Evolutionary conservation across 1,140 invertebrate species (phyloP).

Genomic region (Brachionus calyciflorus): DNA sequence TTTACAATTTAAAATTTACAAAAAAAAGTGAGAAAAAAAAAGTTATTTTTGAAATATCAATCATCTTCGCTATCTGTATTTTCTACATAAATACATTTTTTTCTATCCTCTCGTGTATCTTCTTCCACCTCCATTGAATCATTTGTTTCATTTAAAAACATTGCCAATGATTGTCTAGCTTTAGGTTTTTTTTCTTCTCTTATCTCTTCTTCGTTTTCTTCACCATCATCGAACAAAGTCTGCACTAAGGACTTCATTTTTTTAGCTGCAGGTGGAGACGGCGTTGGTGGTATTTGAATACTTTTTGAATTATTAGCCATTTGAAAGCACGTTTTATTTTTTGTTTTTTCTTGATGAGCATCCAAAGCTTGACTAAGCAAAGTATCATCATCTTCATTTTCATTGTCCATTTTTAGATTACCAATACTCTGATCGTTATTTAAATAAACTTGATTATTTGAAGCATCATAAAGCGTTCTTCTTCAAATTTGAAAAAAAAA

Average conservation of each 20-base stretch:
- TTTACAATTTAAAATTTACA: conserved; percentile 1
- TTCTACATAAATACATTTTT: conserved; percentile 15
- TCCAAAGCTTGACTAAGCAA: conserved; percentile 27
- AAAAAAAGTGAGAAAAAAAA: not conserved
- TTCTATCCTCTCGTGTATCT: not conserved
- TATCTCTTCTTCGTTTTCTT: conserved; percentile 18
- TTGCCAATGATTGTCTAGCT: conserved; percentile 6
- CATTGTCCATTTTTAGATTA: not conserved
- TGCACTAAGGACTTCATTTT: conserved; percentile 18
- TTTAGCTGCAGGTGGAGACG: conserved; percentile 17
- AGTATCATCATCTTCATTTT: conserved; percentile 28
- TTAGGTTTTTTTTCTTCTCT: not conserved
- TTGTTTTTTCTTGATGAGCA: not conserved
- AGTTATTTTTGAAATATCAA: not conserved
- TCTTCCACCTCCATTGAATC: conserved; percentile 22
- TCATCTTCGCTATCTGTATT: conserved; percentile 32
- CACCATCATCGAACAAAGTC: conserved; percentile 34
- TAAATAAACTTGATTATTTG: conserved; percentile 28
- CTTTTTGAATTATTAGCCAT: not conserved
- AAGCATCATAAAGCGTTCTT: conserved; percentile 29
- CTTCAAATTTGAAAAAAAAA: not conserved
- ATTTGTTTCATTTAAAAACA: conserved; percentile 11
- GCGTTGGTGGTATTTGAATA: not conserved
- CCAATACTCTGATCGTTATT: not conserved
- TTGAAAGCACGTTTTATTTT: too few relatives aligned